Base-by-base conservation (phyloP, 2,113 vertebrate species). In the Otocyon megalotis region DNA sequence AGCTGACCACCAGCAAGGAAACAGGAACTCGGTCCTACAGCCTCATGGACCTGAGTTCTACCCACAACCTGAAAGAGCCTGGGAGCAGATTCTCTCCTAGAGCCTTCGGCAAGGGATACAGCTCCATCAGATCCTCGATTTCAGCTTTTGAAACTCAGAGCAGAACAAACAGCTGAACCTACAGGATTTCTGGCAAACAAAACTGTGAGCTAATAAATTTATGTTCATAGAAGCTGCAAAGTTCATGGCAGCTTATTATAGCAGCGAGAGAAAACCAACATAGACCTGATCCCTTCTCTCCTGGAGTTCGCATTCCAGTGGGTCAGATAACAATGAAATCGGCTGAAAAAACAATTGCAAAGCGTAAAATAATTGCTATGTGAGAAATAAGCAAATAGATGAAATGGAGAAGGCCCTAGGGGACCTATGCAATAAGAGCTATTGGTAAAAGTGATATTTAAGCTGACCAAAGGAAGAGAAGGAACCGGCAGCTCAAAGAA, bases 391-490 rank as follows among this genome's bases (percentile, higher is more conserved):
- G 6, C 14, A 88, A 91, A 71, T 9, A 88, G 88, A 85, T 80
- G 35, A 84, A 94, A 60, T 6, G 56, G 50, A 83, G 14, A 69
- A 88, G 69, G 11, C 8, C 58, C 74, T 19, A 76, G 17, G 24
- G n/a, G 10, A 48, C 28, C 56, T 72, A 6, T 10, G 5, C 30
- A 58, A 54, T 71, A 63, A 94, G 9, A 93, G 24, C 8, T 84
- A 2, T 80, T 71, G 37, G 17, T 92, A 13, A 95, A 82, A 92
- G 67, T 50, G 62, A 71, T 84, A 58, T 65, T 80, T 86, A 94
- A 67, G 48, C 48, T 91, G 58, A 81, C n/a, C 48, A 60, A 87
- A 96, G 26, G 35, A 89, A 96, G 43, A 85, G 62, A 94, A 90
- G 6, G 16, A 88, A 17, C 17, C 50, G 30, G 30, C 28, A 48